A percentile compares a stretch with the other conserved stretches of the same genome.
Evolutionary conservation across 2,113 vertebrate genomes (phyloP).

Genomic region (Mobula birostris): DNA sequence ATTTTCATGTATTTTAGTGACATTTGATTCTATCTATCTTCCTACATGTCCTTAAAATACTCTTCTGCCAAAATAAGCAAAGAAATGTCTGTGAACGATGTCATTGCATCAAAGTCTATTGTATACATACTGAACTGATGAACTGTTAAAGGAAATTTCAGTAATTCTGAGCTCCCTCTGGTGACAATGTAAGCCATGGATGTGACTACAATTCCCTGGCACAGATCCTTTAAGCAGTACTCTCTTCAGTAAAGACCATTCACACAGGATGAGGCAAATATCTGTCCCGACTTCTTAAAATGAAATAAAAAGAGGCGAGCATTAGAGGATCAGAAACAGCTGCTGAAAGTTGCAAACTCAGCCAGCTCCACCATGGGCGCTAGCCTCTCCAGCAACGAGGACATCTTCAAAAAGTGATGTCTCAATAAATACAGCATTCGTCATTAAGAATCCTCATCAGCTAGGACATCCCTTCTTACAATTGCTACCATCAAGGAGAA

Average conservation of each 20-base stretch:
- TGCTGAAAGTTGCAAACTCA: too few relatives aligned
- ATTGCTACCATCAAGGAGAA: too few relatives aligned
- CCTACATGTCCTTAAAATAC: background rate
- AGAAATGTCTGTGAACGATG: background rate
- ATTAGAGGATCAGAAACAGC: too few relatives aligned
- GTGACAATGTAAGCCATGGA: background rate
- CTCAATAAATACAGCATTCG: too few relatives aligned
- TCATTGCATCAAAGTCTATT: background rate
- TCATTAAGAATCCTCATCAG: too few relatives aligned
- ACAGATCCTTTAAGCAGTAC: background rate
- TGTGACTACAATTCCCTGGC: background rate
- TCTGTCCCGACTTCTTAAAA: background rate
- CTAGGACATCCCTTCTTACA: too few relatives aligned
- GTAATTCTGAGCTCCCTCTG: background rate
- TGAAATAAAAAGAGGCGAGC: too few relatives aligned
- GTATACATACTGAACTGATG: background rate
- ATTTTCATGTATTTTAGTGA: too few relatives aligned
- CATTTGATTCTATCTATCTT: background rate
- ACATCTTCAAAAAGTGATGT: too few relatives aligned
- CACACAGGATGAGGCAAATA: background rate
- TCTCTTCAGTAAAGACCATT: background rate
- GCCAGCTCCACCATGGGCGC: too few relatives aligned
- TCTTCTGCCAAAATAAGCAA: background rate
- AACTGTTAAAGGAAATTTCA: background rate
- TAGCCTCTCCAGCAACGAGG: too few relatives aligned